A percentile compares a stretch with the other conserved stretches of the same genome.
These are phyloP conservation scores for Silurus aristotelis DNA, from an alignment of 2,797 vertebrate species.

Conservation along the genomic window DNA sequence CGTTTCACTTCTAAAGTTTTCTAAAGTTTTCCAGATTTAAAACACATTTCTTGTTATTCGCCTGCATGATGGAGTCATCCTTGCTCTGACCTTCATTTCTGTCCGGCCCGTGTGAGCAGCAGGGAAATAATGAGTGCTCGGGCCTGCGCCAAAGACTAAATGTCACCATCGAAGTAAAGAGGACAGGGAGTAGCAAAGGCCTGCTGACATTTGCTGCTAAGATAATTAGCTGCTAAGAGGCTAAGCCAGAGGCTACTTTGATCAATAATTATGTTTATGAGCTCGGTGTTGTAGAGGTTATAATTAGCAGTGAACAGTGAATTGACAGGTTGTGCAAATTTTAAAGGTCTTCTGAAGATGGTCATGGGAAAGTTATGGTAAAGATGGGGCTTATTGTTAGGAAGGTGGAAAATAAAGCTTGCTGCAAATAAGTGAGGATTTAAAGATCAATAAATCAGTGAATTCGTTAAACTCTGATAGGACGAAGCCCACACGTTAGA, in stretches of 20 bases:
- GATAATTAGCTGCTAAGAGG: slow-evolving; percentile 56
- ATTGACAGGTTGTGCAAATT: background rate
- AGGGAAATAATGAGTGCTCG: slow-evolving; percentile 48
- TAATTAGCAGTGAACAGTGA: background rate
- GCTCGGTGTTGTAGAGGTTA: background rate
- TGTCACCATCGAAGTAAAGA: slow-evolving; percentile 64
- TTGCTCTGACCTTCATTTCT: slow-evolving; percentile 30
- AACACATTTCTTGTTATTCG: background rate
- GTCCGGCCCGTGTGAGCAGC: slow-evolving; percentile 15
- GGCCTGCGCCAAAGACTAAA: slow-evolving; percentile 59
- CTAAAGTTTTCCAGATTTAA: background rate
- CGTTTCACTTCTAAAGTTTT: too few relatives aligned
- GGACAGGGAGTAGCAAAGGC: slow-evolving; percentile 36
- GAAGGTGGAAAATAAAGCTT: background rate
- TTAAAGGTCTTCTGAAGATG: slow-evolving; percentile 24
- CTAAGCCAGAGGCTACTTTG: slow-evolving; percentile 45
- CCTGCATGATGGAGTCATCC: background rate
- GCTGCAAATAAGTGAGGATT: background rate
- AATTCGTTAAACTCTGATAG: background rate
- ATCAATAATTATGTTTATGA: slow-evolving; percentile 39
- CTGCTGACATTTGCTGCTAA: slow-evolving; percentile 64
- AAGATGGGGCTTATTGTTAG: background rate
- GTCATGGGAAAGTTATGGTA: background rate
- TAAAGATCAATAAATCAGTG: background rate
- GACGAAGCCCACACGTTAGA: background rate